Base-by-base conservation (phyloP, 2,888 invertebrate genomes). In the Acrobasis consociella region DNA sequence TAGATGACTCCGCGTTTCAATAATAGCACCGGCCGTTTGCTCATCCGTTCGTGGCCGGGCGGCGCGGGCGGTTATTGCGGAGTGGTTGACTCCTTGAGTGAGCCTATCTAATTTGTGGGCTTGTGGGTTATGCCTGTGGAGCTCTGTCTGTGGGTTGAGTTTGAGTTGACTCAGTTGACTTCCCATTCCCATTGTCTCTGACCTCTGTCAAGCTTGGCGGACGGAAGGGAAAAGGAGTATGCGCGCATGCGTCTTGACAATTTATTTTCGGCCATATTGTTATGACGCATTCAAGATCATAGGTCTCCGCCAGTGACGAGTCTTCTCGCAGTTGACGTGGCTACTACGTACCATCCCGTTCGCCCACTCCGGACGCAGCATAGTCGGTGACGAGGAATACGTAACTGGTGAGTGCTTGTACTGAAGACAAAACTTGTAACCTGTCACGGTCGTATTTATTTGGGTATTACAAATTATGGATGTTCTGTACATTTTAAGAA, bases 311-410 rank as follows among this genome's bases (percentile, higher is more conserved):
- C 95, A 95, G 95, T 96, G 96, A 96, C 96, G 96, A 96, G 95
- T 95, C 94, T 95, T 95, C 95, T 95, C 95, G 95, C 95, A 95
- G 96, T 96, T 96, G 96, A 96, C 96, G 96, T 96, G 96, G 96
- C 96, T 96, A 95, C 96, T 97, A 97, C 97, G 97, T 97, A 97
- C 96, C 94, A 95, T 95, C 95, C 95, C 95, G 95, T 95, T 96
- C 96, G 95, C 96, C 97, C 97, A 97, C 96, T 97, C 96, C 96
- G 96, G 96, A 96, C 95, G 96, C 96, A 95, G 96, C 96, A 96
- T 96, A 96, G 94, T 95, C 95, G 95, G 96, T 97, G 97, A 97
- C 97, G 97, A 97, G 96, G 96, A 96, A 96, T 96, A 96, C 97
- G 97, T 97, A 97, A 97, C 96, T 95, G 96, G 96, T 96, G 95